Conservation (phyloP, 2,888 invertebrate genomes). For the Caenorhabditis afra region DNA sequence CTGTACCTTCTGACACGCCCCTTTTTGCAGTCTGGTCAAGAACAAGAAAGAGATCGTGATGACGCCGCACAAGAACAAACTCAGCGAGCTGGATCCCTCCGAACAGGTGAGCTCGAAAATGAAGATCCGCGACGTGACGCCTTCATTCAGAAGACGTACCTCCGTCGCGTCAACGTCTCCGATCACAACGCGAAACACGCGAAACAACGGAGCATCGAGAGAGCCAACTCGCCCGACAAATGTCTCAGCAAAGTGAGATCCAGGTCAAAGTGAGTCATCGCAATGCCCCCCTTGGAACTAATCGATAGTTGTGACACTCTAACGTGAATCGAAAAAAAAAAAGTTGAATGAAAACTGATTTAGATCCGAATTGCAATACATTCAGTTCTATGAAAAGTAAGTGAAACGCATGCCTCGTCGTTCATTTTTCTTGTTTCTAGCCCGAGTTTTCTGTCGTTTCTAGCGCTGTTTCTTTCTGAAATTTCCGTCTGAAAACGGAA, state of each 20-base stretch:
- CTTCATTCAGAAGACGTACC: slow-evolving; percentile 65
- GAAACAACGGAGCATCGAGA: slow-evolving; percentile 63
- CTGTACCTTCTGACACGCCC: not conserved
- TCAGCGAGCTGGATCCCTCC: slow-evolving; percentile 67
- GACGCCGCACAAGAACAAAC: slow-evolving; percentile 79
- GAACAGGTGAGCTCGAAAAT: slow-evolving; percentile 65
- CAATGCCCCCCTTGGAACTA: too few relatives aligned
- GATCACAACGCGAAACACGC: slow-evolving; percentile 74
- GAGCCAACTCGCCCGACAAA: slow-evolving; percentile 68
- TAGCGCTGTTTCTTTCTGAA: slow-evolving; percentile 5
- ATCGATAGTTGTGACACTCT: not conserved
- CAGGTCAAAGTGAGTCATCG: slow-evolving; percentile 61
- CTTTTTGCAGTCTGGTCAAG: slow-evolving; percentile 72
- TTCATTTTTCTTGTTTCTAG: not conserved
- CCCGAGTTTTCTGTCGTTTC: not conserved
- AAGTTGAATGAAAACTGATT: slow-evolving; percentile 23
- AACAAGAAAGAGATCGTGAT: slow-evolving; percentile 74
- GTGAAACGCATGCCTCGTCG: slow-evolving; percentile 40
- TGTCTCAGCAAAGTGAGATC: slow-evolving; percentile 66
- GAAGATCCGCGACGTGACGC: too few relatives aligned
- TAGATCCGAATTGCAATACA: slow-evolving; percentile 68
- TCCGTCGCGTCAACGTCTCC: slow-evolving; percentile 72
- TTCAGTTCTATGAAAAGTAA: slow-evolving; percentile 70
- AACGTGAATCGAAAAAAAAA: not conserved
- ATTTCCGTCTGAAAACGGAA: too few relatives aligned